phyloP scores from a whole-genome alignment of 2,113 vertebrate genomes.

The Dasyornis broadbenti region DNA sequence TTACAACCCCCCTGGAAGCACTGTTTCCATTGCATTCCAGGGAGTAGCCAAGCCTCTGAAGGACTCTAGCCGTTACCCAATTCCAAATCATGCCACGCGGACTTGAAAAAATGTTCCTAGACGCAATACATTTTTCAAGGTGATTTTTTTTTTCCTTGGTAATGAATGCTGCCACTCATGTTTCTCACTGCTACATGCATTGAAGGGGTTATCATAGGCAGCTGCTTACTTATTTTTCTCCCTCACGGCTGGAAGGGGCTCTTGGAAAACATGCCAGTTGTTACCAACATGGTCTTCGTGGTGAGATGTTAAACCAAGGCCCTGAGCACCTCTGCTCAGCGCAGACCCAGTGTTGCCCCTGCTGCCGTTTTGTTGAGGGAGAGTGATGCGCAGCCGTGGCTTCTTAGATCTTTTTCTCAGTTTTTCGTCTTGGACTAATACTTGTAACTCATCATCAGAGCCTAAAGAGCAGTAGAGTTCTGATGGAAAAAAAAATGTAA shows the following conservation, averaged over 20 bases:
- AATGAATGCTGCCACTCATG: not conserved
- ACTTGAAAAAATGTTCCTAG: not conserved
- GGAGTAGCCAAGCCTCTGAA: not conserved
- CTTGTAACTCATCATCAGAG: not conserved
- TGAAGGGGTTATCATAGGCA: not conserved
- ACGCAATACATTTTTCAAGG: not conserved
- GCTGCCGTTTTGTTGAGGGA: not conserved
- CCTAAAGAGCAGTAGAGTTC: not conserved
- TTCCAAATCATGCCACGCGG: accelerated
- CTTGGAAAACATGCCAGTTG: not conserved
- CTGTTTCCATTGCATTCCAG: not conserved
- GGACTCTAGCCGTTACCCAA: not conserved
- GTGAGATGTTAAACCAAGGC: not conserved
- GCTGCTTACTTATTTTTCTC: not conserved
- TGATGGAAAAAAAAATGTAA: not conserved
- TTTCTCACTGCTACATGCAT: not conserved
- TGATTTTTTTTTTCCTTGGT: not conserved
- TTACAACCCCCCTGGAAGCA: not conserved
- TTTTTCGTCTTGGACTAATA: not conserved
- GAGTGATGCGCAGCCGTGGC: not conserved
- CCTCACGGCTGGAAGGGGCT: not conserved
- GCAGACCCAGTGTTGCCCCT: not conserved
- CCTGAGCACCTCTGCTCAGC: not conserved
- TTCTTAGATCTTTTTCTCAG: not conserved
- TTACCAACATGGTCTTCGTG: not conserved